Evolutionary conservation across 2,113 vertebrate species (phyloP).

Genomic region (Psilopsiagon aymara): DNA sequence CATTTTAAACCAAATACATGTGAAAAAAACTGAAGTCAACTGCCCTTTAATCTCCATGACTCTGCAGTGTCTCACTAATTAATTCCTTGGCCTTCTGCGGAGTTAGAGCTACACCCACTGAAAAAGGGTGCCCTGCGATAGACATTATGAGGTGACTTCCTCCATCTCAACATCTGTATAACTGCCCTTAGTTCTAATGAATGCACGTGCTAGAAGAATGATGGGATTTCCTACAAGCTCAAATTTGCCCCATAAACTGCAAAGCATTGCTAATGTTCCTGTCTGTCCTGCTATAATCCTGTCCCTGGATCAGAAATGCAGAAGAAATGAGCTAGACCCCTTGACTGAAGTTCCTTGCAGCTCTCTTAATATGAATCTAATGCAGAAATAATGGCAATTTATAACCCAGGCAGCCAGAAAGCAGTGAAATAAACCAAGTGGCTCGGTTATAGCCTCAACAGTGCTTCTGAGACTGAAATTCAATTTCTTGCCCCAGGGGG

Average conservation of each 20-base stretch:
- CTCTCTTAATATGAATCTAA: background rate
- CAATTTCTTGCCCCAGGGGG: background rate
- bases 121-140: background rate
- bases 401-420: conserved; percentile 8
- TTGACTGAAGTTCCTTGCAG: background rate
- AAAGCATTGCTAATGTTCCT: conserved; percentile 12
- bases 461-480: background rate
- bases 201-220: background rate
- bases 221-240: conserved; percentile 43
- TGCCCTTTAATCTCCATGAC: conserved; percentile 10
- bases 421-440: background rate
- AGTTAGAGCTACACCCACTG: background rate
- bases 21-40: background rate
- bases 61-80: background rate
- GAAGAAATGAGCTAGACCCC: conserved; percentile 7
- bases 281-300: conserved; percentile 4
- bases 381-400: background rate
- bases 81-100: background rate
- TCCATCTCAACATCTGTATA: background rate
- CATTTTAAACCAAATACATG: conserved; percentile 19
- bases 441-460: background rate
- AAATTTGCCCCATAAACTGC: conserved; percentile 45
- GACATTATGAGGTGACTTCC: background rate
- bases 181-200: background rate
- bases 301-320: background rate